Conservation (phyloP, 2,113 vertebrate species). For the Erythrolamprus reginae region DNA sequence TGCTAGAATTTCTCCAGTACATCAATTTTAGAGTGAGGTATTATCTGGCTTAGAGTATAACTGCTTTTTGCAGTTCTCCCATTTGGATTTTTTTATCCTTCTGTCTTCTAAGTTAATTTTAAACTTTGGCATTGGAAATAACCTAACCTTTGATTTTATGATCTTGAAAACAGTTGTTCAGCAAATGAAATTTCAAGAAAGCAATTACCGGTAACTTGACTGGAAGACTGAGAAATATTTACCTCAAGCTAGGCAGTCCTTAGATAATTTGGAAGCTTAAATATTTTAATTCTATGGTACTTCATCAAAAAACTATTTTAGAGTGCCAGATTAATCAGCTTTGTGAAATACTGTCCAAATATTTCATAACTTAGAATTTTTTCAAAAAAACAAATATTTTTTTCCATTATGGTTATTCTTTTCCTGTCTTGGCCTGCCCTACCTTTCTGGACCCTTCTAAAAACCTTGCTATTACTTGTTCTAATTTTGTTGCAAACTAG, state of each 20-base stretch:
- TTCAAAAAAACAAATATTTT: not conserved
- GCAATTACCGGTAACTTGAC: constrained; percentile 14
- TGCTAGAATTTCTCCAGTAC: not conserved
- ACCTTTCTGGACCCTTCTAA: not conserved
- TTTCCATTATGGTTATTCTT: not conserved
- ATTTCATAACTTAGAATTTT: not conserved
- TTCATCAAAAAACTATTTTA: constrained; percentile 19
- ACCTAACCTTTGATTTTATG: constrained; percentile 13
- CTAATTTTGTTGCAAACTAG: not conserved
- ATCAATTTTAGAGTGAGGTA: not conserved
- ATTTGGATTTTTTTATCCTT: not conserved
- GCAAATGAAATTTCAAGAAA: constrained; percentile 23
- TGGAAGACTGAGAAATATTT: not conserved
- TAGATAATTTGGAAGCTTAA: not conserved
- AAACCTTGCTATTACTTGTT: not conserved
- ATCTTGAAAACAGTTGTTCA: not conserved
- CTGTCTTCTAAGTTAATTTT: constrained; percentile 3
- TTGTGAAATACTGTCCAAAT: constrained; percentile 8
- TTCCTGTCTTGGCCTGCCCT: not conserved
- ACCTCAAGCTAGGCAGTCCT: not conserved
- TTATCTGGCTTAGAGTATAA: constrained; percentile 10
- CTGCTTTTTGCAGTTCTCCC: not conserved
- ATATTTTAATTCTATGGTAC: not conserved
- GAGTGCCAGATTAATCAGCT: not conserved
- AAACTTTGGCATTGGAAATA: constrained; percentile 12